Evolutionary conservation across 2,113 vertebrate genomes (phyloP).

Genomic region (Suncus etruscus): DNA sequence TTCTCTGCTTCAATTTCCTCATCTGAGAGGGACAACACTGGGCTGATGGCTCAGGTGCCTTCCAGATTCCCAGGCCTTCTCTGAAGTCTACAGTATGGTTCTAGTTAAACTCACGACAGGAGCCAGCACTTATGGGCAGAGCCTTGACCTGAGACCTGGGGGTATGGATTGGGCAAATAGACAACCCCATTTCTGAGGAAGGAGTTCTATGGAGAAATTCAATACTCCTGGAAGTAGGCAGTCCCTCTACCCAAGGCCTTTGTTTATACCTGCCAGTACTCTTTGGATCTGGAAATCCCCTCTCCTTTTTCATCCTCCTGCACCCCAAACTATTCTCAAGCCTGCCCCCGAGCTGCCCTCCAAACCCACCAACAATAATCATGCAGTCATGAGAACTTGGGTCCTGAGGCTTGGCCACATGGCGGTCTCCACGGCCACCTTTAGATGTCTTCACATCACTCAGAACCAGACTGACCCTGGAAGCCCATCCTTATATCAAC

Average conservation of each 20-base stretch:
- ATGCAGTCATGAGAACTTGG: too few species aligned
- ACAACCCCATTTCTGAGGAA: background rate
- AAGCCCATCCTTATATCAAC: background rate
- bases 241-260: background rate
- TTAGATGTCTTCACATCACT: background rate
- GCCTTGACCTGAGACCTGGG: conserved; percentile 28
- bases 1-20: background rate
- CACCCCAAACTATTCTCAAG: background rate
- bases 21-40: background rate
- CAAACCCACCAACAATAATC: too few species aligned
- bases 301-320: background rate
- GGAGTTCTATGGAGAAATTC: background rate
- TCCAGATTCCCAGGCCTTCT: background rate
- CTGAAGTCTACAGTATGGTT: background rate
- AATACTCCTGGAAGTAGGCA: background rate
- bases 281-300: background rate
- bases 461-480: background rate
- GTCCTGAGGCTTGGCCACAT: too few species aligned
- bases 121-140: background rate
- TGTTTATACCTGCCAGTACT: background rate
- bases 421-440: background rate
- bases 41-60: background rate
- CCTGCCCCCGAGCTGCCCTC: background rate
- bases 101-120: background rate
- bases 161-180: conserved; percentile 64